Evolutionary conservation across 2,113 vertebrate genomes (phyloP), one percentile per base, ranked within the genome.

Genomic region (Gymnocephalus cernua): DNA sequence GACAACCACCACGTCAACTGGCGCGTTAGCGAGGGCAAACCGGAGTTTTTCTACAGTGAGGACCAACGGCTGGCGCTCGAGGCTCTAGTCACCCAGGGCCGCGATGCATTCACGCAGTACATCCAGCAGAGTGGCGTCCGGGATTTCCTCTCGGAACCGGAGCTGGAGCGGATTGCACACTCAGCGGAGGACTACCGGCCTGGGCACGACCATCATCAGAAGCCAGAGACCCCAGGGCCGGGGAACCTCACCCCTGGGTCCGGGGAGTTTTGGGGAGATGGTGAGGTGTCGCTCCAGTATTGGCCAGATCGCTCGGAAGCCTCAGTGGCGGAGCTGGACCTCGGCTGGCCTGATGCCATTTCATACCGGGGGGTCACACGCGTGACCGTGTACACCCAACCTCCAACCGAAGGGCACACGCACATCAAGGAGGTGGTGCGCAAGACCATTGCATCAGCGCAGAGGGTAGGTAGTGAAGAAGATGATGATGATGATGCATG

Each of bases 371-470:
- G 98, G 0, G 97, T 99, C 79, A 99, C 98, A 45, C 93, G 98
- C 0, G 98, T 97, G 67, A 96, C 93, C 0, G 98, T 99, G 35
- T 94, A 98, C 95, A 98, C 97, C 86, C 98, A 99, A 77, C 98
- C 98, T 0, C 98, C 98, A 0, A 87, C 95, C 1, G 96, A 98
- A 3, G 96, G 95, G 1, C 95, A 98, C 41, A 93, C 95, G 0
- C 97, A 99, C 94, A 97, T 99, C 93, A 99, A 99, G 77, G 98
- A 99, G 89, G 97, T 99, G 85, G 97, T 99, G 77, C 92, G 98
- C 63, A 98, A 97, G 93, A 97, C 96, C 95, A 96, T 99, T 84
- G 95, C 93, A 68, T 95, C 96, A 79, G 98, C 98, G 18, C 96
- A 97, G 88, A 98, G 97, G 97, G 98, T 99, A 88, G 38, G 83